Percentiles rank a stretch among this genome's conserved stretches.
Conservation (phyloP, 2,888 invertebrate species). For the Sminthurides aquaticus region DNA sequence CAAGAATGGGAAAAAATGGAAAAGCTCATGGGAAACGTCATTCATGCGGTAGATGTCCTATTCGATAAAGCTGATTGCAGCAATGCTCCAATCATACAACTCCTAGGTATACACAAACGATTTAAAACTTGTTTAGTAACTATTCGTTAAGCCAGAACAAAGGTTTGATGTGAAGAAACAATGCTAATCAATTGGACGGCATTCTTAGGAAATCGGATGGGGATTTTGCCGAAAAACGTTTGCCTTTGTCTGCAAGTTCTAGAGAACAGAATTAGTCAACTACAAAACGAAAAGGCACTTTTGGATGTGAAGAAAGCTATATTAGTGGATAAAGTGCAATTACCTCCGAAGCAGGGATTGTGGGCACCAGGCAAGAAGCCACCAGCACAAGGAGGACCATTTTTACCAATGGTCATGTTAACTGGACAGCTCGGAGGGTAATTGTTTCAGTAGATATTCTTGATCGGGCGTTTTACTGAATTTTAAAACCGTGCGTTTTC, state of each 20-base stretch:
- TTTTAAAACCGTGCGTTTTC: background rate
- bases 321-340: conserved; percentile 5
- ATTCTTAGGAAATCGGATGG: conserved; percentile 28
- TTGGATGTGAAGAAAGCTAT: conserved; percentile 45
- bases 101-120: conserved; percentile 17
- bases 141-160: background rate
- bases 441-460: background rate
- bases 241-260: conserved; percentile 33
- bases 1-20: conserved; percentile 10
- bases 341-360: conserved; percentile 1
- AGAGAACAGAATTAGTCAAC: conserved; percentile 33
- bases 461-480: background rate
- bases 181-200: background rate
- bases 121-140: background rate
- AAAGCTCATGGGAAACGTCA: conserved; percentile 10
- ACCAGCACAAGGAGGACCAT: conserved; percentile 26
- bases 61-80: conserved; percentile 20
- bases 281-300: conserved; percentile 57
- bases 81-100: conserved; percentile 20
- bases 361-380: conserved; percentile 19
- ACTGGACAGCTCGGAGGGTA: conserved; percentile 22
- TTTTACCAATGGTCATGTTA: conserved; percentile 25
- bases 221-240: conserved; percentile 35
- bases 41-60: conserved; percentile 17
- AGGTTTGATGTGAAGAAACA: no score